Conservation (phyloP, 2,888 invertebrate genomes). For the Orthonychiurus folsomi region DNA sequence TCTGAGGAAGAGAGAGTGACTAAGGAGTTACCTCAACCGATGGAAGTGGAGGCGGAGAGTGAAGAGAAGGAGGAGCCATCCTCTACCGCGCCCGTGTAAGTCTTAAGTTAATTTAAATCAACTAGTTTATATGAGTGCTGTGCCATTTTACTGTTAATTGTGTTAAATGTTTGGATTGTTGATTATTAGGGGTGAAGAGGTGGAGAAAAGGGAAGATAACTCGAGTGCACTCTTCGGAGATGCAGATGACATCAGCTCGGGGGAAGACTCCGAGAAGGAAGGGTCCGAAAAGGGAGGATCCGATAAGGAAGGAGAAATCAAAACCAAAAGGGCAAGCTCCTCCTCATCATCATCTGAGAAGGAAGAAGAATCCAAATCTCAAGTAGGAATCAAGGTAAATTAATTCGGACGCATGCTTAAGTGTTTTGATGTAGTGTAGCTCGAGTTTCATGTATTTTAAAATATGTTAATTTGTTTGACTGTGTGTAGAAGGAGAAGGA, state of each 20-base stretch:
- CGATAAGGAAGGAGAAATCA: not conserved
- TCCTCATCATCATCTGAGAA: conserved; percentile 4
- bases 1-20: not conserved
- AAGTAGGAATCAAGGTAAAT: conserved; percentile 10
- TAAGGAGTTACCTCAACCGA: not conserved
- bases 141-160: not conserved
- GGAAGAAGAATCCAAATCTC: conserved; percentile 9
- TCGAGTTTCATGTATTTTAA: too few species aligned
- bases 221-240: not conserved
- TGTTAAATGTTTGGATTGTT: not conserved
- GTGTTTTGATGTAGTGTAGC: too few species aligned
- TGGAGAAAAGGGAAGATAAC: not conserved
- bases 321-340: not conserved
- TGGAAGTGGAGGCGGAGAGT: not conserved
- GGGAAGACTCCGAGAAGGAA: not conserved
- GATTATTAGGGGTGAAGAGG: not conserved
- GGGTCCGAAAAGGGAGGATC: not conserved
- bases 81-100: not conserved
- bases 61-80: conserved; percentile 6
- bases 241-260: not conserved
- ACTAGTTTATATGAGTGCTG: not conserved
- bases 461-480: too few species aligned
- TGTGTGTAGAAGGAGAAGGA: not conserved
- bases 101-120: not conserved
- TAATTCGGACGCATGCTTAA: too few species aligned